A percentile compares a stretch with the other conserved stretches of the same genome.
These are phyloP conservation scores for Hippocampus abdominalis DNA, from an alignment of 2,113 vertebrate genomes.

Conservation along the genomic window DNA sequence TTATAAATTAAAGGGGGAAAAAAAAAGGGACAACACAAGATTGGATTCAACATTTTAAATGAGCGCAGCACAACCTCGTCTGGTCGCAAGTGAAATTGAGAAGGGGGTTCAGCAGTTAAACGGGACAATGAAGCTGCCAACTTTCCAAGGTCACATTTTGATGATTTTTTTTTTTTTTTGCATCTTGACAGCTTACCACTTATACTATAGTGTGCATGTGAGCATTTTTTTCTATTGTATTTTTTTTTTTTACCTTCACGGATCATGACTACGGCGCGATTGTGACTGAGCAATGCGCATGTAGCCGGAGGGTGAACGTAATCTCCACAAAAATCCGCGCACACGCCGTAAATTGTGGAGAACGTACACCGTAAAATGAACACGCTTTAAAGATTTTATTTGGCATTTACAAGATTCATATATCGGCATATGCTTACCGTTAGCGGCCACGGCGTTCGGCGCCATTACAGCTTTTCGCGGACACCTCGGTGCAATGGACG, in stretches of 20 bases:
- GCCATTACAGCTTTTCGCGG: constrained; percentile 45
- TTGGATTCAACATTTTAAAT: not conserved
- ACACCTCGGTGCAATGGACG: too few relatives aligned
- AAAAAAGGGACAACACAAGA: not conserved
- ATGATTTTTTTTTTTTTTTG: too few relatives aligned
- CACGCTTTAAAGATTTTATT: constrained; percentile 46
- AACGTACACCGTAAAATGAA: constrained; percentile 7
- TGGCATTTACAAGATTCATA: constrained; percentile 44
- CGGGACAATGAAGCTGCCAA: not conserved
- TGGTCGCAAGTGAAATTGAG: not conserved
- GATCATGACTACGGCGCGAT: not conserved
- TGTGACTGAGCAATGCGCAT: not conserved
- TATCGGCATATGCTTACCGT: constrained; percentile 38
- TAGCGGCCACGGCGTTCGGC: not conserved
- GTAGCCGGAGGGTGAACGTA: not conserved
- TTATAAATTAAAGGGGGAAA: not conserved
- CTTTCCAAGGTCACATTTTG: not conserved
- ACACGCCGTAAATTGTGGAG: constrained; percentile 28
- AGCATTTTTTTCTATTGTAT: too few relatives aligned
- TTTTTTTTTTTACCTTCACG: too few relatives aligned
- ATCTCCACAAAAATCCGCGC: not conserved
- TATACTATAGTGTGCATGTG: too few relatives aligned
- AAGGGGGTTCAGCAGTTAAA: not conserved
- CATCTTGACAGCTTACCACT: too few relatives aligned
- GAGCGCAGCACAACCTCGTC: not conserved